Base-by-base conservation (phyloP, 2,888 invertebrate genomes). In the Acholoe squamosa region DNA sequence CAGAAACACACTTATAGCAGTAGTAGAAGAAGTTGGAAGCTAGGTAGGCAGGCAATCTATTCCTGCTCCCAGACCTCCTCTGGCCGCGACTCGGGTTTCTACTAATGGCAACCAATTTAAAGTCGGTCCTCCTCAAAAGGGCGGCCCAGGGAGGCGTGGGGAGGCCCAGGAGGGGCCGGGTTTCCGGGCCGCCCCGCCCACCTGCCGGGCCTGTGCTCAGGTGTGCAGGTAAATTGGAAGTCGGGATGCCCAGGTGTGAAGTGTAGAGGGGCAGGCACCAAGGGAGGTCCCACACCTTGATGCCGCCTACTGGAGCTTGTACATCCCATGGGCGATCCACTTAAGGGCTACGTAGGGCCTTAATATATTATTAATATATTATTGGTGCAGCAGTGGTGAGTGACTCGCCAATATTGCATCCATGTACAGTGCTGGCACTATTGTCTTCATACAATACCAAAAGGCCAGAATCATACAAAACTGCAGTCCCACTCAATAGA, bases 101-200 rank as follows among this genome's bases (percentile, higher is more conserved):
- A 0, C 54, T 56, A 56, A 86, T 86, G 86, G 86, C 54, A 54
- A 52, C 86, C 86, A 86, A 86, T 54, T 86, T 86, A 52, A 54
- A 56, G 54, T 86, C 31, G 54, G 86, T n/a, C 56, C 84, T 33
- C 86, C 86, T 86, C 52, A 0, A 52, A 54, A 54, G 86, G 54
- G 14, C 52, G 52, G 54, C 52, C 7, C 52, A 10, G 51, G 86
- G 56, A 31, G 43, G 5, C 43, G 43, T 3, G 43, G 43, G 43
- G 43, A 43, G 43, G 54, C 52, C 25, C 10, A 10, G 51, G 86
- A 86, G 56, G 22, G 84, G 56, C 86, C 86, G 31, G n/a, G 84
- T 51, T 84, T 84, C 84, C 84, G 84, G 84, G 84, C 51, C 43
- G 34, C n/a, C n/a, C 33, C 43, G 84, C 84, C 84, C 84, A 84